Evolutionary conservation across 2,113 vertebrate species (phyloP).

Genomic region (Callipepla squamata): DNA sequence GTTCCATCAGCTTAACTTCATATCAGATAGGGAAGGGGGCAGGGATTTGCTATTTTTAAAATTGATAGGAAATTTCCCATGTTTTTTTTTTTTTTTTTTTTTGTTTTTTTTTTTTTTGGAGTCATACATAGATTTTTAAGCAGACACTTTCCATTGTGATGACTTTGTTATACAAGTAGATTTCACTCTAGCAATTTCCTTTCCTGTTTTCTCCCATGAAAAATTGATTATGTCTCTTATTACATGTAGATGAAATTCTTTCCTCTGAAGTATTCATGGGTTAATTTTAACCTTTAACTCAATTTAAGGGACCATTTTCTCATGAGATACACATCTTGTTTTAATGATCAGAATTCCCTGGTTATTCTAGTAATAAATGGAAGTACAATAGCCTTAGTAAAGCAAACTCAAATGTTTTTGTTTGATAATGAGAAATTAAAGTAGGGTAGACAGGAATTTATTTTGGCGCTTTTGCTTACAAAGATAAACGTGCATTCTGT

Average conservation of each 20-base stretch:
- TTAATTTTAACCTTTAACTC: slow-evolving; percentile 27
- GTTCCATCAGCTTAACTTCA: background rate
- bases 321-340: slow-evolving; percentile 49
- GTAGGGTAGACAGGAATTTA: background rate
- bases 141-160: background rate
- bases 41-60: background rate
- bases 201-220: background rate
- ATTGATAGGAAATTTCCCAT: background rate
- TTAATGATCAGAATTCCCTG: slow-evolving; percentile 15
- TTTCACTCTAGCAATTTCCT: background rate
- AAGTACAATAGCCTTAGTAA: slow-evolving; percentile 17
- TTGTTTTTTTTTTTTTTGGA: background rate
- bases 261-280: background rate
- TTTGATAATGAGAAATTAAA: slow-evolving; percentile 27
- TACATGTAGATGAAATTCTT: background rate
- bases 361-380: slow-evolving; percentile 13
- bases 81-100: no score
- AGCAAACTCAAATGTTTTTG: slow-evolving; percentile 5
- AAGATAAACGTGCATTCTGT: background rate
- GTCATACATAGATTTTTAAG: background rate
- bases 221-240: background rate
- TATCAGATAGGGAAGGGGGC: background rate
- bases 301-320: slow-evolving; percentile 1
- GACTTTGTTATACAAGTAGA: background rate
- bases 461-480: slow-evolving; percentile 31